Conservation (phyloP, 2,113 vertebrate genomes). For the Etia nguti region DNA sequence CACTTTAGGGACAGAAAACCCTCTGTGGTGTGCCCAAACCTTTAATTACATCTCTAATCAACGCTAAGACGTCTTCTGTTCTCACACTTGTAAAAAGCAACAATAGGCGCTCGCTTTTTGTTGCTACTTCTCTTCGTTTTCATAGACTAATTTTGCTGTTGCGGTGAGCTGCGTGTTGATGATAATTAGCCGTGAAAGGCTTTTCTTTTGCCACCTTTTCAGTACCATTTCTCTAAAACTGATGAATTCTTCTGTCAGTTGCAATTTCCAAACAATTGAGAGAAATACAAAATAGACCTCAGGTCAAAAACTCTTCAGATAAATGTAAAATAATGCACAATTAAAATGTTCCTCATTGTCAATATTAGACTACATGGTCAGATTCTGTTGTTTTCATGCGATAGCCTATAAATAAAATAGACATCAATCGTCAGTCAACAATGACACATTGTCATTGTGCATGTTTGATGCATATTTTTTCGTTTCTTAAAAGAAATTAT, state of each 20-base stretch:
- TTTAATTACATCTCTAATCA: neutral
- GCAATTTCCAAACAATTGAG: neutral
- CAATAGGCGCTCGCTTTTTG: neutral
- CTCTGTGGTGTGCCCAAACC: neutral
- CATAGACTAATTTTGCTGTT: neutral
- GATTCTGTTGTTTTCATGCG: neutral
- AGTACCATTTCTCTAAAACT: neutral
- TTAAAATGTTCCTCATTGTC: neutral
- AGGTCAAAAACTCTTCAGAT: neutral
- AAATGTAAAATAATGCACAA: neutral
- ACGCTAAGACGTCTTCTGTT: neutral
- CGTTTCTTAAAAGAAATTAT: neutral
- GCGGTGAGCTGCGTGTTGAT: neutral
- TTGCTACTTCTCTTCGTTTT: neutral
- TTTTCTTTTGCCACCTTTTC: neutral
- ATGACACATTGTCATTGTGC: neutral
- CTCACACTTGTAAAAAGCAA: neutral
- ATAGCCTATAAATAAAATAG: neutral
- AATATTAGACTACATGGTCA: neutral
- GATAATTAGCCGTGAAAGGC: neutral
- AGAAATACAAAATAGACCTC: neutral
- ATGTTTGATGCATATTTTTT: rapidly evolving
- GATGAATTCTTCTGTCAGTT: neutral
- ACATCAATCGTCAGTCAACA: neutral
- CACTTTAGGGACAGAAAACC: neutral